These are phyloP conservation scores for Synchiropus splendidus DNA, from an alignment of 2,113 vertebrate species.

Conservation along the genomic window DNA sequence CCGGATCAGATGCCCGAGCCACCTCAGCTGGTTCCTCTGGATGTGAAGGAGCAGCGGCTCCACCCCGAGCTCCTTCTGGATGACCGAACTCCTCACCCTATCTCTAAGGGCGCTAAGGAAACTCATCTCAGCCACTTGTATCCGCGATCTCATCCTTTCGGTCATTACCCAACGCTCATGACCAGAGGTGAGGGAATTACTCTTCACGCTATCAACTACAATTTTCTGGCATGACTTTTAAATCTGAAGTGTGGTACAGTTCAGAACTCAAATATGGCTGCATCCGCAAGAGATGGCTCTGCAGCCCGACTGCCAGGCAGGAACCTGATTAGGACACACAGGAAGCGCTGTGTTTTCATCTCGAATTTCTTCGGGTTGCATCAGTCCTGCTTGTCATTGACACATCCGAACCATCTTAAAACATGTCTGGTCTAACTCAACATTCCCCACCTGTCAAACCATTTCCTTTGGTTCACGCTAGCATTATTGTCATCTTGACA, in stretches of 20 bases:
- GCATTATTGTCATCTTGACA: constrained; percentile 32
- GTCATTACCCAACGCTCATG: no score
- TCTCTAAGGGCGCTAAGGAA: no score
- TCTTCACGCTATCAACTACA: constrained; percentile 32
- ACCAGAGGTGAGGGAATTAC: constrained; percentile 32
- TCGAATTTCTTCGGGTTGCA: constrained; percentile 59
- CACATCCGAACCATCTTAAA: constrained; percentile 40
- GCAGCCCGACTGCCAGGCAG: constrained; percentile 25
- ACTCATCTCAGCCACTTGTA: no score
- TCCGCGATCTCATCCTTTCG: no score
- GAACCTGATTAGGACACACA: constrained; percentile 50
- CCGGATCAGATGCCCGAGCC: no score
- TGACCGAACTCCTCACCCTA: no score
- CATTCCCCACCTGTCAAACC: constrained; percentile 50
- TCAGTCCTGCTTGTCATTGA: constrained; percentile 50
- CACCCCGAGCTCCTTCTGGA: no score
- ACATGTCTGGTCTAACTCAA: constrained; percentile 46
- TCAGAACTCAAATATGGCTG: no score
- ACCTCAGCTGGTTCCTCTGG: no score
- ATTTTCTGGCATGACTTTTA: constrained; percentile 6
- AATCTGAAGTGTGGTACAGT: no score
- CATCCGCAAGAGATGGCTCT: no score
- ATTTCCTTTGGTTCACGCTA: constrained; percentile 38
- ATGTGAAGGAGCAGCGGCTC: no score
- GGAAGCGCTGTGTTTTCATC: constrained; percentile 48